These are phyloP conservation scores for Drosophila parabipectinata DNA, from an alignment of 1,140 invertebrate genomes.

Conservation along the genomic window DNA sequence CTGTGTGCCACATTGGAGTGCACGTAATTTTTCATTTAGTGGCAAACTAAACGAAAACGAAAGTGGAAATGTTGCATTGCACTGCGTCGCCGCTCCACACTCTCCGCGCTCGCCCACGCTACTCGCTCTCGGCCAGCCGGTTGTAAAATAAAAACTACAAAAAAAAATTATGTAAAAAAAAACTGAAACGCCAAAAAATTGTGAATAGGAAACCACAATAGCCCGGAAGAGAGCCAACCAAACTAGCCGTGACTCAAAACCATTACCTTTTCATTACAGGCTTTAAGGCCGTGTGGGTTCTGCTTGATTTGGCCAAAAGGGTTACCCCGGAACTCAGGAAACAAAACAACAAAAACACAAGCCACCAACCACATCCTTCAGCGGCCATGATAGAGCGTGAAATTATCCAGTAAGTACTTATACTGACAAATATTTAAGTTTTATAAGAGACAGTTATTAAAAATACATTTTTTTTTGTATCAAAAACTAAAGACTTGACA, in stretches of 20 bases:
- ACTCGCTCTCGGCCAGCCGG: conserved; percentile 43
- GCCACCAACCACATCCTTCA: neutral
- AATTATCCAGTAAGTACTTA: conserved; percentile 73
- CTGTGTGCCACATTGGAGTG: conserved; percentile 63
- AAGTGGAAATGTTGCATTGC: conserved; percentile 75
- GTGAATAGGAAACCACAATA: conserved; percentile 31
- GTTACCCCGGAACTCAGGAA: neutral
- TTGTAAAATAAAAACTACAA: conserved; percentile 14
- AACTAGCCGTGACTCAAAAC: conserved; percentile 36
- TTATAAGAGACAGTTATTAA: neutral
- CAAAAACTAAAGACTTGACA: too few relatives aligned
- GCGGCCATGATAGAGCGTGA: conserved; percentile 69
- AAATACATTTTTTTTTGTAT: too few relatives aligned
- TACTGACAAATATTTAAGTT: neutral
- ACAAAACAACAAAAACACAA: neutral
- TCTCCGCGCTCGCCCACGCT: conserved; percentile 32
- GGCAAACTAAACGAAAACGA: conserved; percentile 62
- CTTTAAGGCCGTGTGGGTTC: conserved; percentile 21
- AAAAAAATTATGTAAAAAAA: conserved; percentile 18
- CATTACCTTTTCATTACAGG: conserved; percentile 41
- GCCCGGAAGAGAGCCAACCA: conserved; percentile 27
- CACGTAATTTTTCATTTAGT: conserved; percentile 70
- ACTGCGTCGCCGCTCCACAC: conserved; percentile 26
- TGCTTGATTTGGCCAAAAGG: conserved; percentile 32
- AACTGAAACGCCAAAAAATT: conserved; percentile 31